phyloP scores from a whole-genome alignment of 1,140 invertebrate genomes.

The Idris sp. region DNA sequence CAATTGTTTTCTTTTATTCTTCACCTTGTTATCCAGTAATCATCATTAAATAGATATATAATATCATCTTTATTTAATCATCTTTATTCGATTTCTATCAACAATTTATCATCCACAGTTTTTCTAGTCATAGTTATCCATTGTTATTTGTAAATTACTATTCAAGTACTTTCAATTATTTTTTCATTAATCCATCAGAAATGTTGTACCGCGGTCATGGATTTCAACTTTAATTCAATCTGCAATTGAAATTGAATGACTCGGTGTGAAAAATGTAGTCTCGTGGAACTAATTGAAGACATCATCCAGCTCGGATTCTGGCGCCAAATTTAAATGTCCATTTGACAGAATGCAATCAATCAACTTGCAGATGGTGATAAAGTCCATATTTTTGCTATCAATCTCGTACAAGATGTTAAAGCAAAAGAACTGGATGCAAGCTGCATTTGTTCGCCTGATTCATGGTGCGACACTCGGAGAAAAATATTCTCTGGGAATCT shows the following conservation, averaged over 20 bases:
- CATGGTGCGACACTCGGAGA: conserved; percentile 49
- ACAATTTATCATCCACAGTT: too few species aligned
- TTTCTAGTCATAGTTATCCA: too few species aligned
- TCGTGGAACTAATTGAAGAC: conserved; percentile 11
- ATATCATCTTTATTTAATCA: too few species aligned
- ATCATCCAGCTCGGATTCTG: background rate
- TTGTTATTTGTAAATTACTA: too few species aligned
- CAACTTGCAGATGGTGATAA: conserved; percentile 32
- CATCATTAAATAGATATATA: too few species aligned
- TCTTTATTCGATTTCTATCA: too few species aligned
- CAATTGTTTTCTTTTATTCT: background rate
- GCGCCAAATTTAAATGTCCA: conserved; percentile 26
- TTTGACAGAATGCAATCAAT: conserved; percentile 21
- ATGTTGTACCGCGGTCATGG: background rate
- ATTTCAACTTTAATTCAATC: background rate
- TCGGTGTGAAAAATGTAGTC: conserved; percentile 9
- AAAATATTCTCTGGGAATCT: conserved; percentile 57
- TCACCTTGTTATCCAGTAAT: too few species aligned
- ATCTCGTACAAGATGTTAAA: too few species aligned
- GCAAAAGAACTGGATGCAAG: conserved; percentile 36
- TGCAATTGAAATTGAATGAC: conserved; percentile 1
- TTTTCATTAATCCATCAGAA: too few species aligned
- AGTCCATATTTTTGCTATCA: conserved; percentile 36
- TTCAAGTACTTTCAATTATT: too few species aligned
- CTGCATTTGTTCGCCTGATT: conserved; percentile 55